Evolutionary conservation across 2,888 invertebrate genomes (phyloP), one percentile per base, ranked within the genome.

Genomic region (Drosophila leonis): DNA sequence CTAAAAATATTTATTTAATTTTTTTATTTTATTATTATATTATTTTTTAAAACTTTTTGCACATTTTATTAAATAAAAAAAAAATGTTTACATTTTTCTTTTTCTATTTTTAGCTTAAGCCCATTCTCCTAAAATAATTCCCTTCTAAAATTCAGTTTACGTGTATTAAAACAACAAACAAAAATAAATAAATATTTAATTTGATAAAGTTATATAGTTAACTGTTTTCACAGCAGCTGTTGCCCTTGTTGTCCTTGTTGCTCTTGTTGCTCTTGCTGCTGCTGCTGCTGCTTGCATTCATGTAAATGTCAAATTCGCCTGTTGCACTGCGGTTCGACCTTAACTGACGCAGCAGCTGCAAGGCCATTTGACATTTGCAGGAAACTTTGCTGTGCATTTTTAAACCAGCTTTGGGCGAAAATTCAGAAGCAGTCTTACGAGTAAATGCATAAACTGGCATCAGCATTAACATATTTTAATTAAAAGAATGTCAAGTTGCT

Each of bases 401-500:
- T 61, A 52, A 37, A 78, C 63, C 55, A 39, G 65, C 65, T 79
- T 69, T 60, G 12, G 51, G 46, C 20, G 39, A 20, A 44, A n/a
- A 15, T 35, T 7, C 18, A 31, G 29, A 3, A 7, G 18, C 37
- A 4, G 27, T 37, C 29, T 48, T 48, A 6, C n/a, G 29, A n/a
- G n/a, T 6, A 12, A 15, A 9, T 60, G 52, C 67, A 66, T 31
- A 63, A 33, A 18, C 59, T 59, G 51, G 70, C 42, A 42, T 59
- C 39, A 64, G 52, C 68, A 83, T 88, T 88, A 82, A 82, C 70
- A 88, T 83, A 83, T 83, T 88, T 88, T 84, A 88, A 84, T 88
- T 88, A 85, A 88, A 88, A 82, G 82, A 56, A 60, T 52, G 63
- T 77, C 52, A 63, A 37, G n/a, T 48, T 63, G 66, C 65, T 69